A percentile compares a stretch with the other conserved stretches of the same genome.
Evolutionary conservation across 2,888 invertebrate species (phyloP).

Genomic region (Hipparchia sbordonii): DNA sequence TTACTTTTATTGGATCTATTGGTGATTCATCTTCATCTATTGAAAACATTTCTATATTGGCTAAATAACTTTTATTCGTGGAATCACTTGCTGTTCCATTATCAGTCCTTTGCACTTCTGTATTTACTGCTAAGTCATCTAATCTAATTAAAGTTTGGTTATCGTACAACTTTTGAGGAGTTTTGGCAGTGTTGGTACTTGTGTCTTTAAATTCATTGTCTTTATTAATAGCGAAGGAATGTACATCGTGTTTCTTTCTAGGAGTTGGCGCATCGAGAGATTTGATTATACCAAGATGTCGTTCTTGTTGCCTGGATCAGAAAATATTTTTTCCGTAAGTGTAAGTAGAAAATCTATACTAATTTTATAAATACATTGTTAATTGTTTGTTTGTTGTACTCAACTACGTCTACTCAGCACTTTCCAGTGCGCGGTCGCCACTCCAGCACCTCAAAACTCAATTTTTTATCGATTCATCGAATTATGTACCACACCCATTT

Average conservation of each 20-base stretch:
- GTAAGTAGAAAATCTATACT: background rate
- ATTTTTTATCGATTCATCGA: too few relatives aligned
- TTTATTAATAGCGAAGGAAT: conserved; percentile 72
- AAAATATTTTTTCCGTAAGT: background rate
- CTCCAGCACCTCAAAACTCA: too few relatives aligned
- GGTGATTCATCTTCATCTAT: conserved; percentile 45
- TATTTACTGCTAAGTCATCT: conserved; percentile 40
- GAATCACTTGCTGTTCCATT: conserved; percentile 29
- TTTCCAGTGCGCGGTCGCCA: too few relatives aligned
- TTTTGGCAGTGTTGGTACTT: conserved; percentile 51
- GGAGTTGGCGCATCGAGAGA: conserved; percentile 72
- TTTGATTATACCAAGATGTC: conserved; percentile 88
- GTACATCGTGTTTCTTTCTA: conserved; percentile 77
- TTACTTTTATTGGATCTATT: conserved; percentile 54
- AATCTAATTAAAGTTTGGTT: conserved; percentile 51
- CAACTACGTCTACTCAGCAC: too few relatives aligned
- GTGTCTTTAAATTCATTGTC: conserved; percentile 56
- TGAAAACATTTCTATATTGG: conserved; percentile 53
- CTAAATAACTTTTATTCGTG: conserved; percentile 36
- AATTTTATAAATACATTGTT: too few relatives aligned
- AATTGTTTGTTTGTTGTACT: too few relatives aligned
- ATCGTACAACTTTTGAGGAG: conserved; percentile 61
- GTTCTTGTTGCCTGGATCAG: conserved; percentile 88
- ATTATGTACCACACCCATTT: too few relatives aligned
- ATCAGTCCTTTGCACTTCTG: conserved; percentile 30